A percentile compares a stretch with the other conserved stretches of the same genome.
Conservation (phyloP, 2,797 vertebrate genomes). For the Potorous gilbertii region DNA sequence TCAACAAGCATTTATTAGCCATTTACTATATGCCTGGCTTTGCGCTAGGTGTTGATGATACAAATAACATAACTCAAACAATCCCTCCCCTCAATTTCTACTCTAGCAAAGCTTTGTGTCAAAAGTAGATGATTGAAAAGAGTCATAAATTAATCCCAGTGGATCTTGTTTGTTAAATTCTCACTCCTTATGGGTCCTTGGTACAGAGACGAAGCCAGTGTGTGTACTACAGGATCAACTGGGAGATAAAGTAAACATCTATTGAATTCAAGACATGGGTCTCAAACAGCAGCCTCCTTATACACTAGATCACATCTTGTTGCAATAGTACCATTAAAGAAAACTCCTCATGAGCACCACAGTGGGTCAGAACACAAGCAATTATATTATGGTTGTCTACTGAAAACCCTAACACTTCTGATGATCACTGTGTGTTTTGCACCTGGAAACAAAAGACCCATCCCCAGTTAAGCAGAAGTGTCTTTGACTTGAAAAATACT, state of each 20-base stretch:
- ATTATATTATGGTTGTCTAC: not conserved
- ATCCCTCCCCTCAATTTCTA: not conserved
- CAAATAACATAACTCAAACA: not conserved
- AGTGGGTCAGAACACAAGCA: not conserved
- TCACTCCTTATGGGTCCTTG: not conserved
- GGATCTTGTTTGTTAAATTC: conserved; percentile 28
- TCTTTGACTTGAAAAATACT: not conserved
- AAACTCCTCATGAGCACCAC: not conserved
- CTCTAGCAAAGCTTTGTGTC: not conserved
- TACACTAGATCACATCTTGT: not conserved
- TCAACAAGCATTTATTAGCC: not conserved
- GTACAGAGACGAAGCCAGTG: not conserved
- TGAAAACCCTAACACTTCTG: not conserved
- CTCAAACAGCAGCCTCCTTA: not conserved
- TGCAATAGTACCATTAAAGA: not conserved
- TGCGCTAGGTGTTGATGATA: not conserved
- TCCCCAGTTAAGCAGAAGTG: not conserved
- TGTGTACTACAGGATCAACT: not conserved
- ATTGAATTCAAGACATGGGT: conserved; percentile 22
- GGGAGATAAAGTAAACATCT: not conserved
- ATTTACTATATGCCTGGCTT: not conserved
- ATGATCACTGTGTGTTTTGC: not conserved
- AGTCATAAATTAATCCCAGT: conserved; percentile 13
- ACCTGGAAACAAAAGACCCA: not conserved
- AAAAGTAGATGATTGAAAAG: not conserved